These are phyloP conservation scores for Bungarus multicinctus DNA, from an alignment of 2,113 vertebrate species.

Conservation along the genomic window DNA sequence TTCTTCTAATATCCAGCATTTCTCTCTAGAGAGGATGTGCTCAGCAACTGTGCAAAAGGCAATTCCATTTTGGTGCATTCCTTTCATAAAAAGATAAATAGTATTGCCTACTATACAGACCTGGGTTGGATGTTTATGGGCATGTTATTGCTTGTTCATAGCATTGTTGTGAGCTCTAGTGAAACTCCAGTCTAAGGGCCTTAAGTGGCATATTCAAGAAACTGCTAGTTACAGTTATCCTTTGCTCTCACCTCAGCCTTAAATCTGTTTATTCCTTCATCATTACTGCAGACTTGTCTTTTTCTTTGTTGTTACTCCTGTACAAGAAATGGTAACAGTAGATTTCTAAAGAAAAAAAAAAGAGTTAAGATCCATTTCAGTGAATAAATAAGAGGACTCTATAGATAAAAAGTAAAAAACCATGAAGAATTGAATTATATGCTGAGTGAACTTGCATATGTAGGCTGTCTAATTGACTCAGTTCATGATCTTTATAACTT, in stretches of 20 bases:
- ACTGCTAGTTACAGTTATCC: background rate
- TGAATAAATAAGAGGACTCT: background rate
- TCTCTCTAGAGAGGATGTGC: background rate
- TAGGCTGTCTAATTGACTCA: background rate
- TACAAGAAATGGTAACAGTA: background rate
- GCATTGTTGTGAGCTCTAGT: background rate
- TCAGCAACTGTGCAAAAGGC: background rate
- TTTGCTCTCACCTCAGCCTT: background rate
- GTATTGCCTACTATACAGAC: background rate
- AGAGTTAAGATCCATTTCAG: background rate
- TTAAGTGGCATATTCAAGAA: background rate
- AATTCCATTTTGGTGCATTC: background rate
- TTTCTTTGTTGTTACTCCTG: background rate
- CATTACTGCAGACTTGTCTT: background rate
- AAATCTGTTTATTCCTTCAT: background rate
- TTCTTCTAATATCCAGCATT: background rate
- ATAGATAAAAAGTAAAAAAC: background rate
- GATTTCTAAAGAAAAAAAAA: background rate
- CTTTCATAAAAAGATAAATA: constrained; percentile 1
- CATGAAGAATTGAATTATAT: background rate
- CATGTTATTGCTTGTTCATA: background rate
- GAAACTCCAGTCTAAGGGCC: background rate
- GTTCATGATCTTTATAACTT: background rate
- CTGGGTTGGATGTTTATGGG: background rate
- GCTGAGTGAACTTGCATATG: background rate